phyloP scores from a whole-genome alignment of 2,113 vertebrate genomes.

The Himantopus leucocephalus region DNA sequence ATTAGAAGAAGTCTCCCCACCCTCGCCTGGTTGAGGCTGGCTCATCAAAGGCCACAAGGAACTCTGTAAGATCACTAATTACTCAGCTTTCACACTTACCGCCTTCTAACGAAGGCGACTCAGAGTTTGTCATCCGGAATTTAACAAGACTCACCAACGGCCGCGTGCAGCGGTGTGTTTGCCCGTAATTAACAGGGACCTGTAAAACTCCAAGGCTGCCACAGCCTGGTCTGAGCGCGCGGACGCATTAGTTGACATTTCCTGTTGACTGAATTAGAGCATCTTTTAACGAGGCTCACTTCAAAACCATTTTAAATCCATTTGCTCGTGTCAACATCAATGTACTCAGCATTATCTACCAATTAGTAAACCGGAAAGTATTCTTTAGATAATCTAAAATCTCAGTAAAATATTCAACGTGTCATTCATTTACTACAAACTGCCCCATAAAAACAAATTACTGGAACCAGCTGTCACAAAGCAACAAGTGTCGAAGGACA shows the following conservation, averaged over 20 bases:
- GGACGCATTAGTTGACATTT: slow-evolving; percentile 53
- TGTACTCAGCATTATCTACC: slow-evolving; percentile 78
- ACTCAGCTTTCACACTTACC: not conserved
- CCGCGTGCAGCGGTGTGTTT: rapidly evolving
- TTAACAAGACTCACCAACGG: rapidly evolving
- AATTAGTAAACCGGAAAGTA: slow-evolving; percentile 81
- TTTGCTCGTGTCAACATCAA: slow-evolving; percentile 83
- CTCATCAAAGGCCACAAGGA: not conserved
- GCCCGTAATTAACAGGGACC: not conserved
- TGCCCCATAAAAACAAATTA: slow-evolving; percentile 79
- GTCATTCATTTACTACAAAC: slow-evolving; percentile 76
- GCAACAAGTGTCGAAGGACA: slow-evolving; percentile 69
- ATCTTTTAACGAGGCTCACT: slow-evolving; percentile 76
- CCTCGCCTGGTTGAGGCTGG: not conserved
- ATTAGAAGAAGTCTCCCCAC: not conserved
- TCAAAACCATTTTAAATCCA: slow-evolving; percentile 78
- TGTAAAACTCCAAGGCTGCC: not conserved
- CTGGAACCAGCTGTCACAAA: slow-evolving; percentile 74
- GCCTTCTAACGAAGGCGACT: not conserved
- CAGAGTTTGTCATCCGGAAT: not conserved
- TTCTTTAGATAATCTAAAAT: slow-evolving; percentile 79
- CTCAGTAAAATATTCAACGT: slow-evolving; percentile 75
- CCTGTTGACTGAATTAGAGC: slow-evolving; percentile 75
- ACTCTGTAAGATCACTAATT: not conserved
- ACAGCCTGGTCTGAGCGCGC: not conserved